phyloP scores from a whole-genome alignment of 2,113 vertebrate genomes.

The Eleginops maclovinus region DNA sequence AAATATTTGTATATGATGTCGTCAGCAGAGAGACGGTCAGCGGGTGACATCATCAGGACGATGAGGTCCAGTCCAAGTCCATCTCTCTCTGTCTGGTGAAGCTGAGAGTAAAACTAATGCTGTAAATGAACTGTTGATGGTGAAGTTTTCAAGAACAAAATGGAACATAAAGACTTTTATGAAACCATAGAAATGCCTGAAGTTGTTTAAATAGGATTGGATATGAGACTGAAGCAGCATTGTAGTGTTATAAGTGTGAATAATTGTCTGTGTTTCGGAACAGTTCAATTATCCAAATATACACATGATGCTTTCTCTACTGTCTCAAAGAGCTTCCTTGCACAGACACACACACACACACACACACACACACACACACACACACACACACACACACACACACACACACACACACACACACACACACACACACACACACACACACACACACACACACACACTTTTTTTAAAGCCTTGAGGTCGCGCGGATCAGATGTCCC shows the following conservation, averaged over 20 bases:
- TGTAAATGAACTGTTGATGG: not conserved
- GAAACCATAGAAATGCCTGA: not conserved
- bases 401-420: conserved; percentile 1
- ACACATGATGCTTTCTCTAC: not conserved
- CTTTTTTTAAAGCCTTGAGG: no score
- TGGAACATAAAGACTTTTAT: not conserved
- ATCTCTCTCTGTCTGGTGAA: conserved; percentile 6
- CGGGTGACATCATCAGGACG: conserved; percentile 40
- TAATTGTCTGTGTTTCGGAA: not conserved
- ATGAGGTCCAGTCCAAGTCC: conserved; percentile 32
- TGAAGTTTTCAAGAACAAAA: not conserved
- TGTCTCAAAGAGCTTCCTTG: conserved; percentile 7
- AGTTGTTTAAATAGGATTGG: not conserved
- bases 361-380: conserved; percentile 10
- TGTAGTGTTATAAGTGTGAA: not conserved
- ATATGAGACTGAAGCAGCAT: not conserved
- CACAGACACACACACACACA: not conserved
- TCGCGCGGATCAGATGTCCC: no score
- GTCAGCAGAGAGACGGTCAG: conserved; percentile 33
- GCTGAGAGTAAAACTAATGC: conserved; percentile 15
- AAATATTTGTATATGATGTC: conserved; percentile 78
- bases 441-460: not conserved
- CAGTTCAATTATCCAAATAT: conserved; percentile 19
- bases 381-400: not conserved
- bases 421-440: conserved; percentile 2